Evolutionary conservation across 2,113 vertebrate genomes (phyloP), one percentile per base, ranked within the genome.

Genomic region (Silurus meridionalis): DNA sequence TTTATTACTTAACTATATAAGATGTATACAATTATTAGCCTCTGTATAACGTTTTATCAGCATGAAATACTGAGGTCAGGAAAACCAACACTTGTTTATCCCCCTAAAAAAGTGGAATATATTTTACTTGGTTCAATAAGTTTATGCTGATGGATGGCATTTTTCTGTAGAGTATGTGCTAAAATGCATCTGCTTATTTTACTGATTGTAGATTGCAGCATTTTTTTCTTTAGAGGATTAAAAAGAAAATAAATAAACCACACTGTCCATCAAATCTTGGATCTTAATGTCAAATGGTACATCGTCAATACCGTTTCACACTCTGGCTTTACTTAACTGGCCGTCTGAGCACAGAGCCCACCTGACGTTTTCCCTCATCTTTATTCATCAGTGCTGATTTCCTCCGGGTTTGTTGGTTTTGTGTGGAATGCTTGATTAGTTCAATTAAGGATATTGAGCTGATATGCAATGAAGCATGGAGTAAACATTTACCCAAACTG

Each of bases 141-240:
- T 53, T 75, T n/a, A 52, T 11, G 1, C 17, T 50, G 46, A 48
- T 21, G 37, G 37, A 72, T 21, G 46, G 37, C 37, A 48, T 15
- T 21, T 72, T 72, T 48, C n/a, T 19, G 37, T 72, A 14, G 67
- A 37, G 67, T 2, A 6, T 46, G 21, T 52, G 19, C 8, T 75
- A 23, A 91, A 91, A 90, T 89, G 90, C 85, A 80, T 86, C 28
- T 53, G 75, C 64, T 86, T 85, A 83, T 60, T 83, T 58, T 71
- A 69, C 64, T 28, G 57, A 13, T 58, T 19, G 1, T 23, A 55
- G 17, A 80, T 37, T 21, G 21, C 55, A 58, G 2, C 37, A 37
- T 37, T 37, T 1, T 60, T 63, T 46, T 17, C 58, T 23, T 14
- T 37, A 46, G 63, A 72, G 50, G 63, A 23, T 83, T 69, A 67